These are phyloP conservation scores for Miniopterus natalensis DNA, from an alignment of 2,113 vertebrate genomes.

Conservation along the genomic window DNA sequence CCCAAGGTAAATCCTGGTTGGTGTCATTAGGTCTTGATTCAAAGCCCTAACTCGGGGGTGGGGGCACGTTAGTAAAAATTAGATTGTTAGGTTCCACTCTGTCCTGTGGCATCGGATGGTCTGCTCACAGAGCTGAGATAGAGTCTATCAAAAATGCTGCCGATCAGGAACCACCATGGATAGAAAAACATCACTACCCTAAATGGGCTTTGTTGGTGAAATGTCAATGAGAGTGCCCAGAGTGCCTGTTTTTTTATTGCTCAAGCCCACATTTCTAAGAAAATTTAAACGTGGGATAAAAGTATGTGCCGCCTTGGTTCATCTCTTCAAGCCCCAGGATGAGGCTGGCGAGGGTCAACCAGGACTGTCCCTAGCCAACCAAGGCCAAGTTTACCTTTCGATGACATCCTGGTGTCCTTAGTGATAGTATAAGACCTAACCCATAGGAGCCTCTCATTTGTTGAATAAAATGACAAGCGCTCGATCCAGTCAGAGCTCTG, in stretches of 20 bases:
- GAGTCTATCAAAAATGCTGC: background rate
- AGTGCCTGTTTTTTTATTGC: background rate
- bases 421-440: background rate
- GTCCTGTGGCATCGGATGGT: background rate
- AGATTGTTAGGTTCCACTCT: background rate
- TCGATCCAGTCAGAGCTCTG: background rate
- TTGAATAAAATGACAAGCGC: background rate
- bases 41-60: background rate
- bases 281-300: background rate
- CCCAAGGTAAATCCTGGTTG: background rate
- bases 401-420: background rate
- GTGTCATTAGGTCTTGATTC: background rate
- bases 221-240: background rate
- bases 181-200: background rate
- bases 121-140: background rate
- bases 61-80: background rate
- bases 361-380: background rate
- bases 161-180: fast-evolving
- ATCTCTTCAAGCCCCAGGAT: background rate
- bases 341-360: background rate
- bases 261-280: background rate
- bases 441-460: background rate
- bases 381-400: background rate
- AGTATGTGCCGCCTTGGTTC: background rate
- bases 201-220: background rate